phyloP scores from a whole-genome alignment of 1,140 invertebrate genomes.

The Achatina immaculata region DNA sequence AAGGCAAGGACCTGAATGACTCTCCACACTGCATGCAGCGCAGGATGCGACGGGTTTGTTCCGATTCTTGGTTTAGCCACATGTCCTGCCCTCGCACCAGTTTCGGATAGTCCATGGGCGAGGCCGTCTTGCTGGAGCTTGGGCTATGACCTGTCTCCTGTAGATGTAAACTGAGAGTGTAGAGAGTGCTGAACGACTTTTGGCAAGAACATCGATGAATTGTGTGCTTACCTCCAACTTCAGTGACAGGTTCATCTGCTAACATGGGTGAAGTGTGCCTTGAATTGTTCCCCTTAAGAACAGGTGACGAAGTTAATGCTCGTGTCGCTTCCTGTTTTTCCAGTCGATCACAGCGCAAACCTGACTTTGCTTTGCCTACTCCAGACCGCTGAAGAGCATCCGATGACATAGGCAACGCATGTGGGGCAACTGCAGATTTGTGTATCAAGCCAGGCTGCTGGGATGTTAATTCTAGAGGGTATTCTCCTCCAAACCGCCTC shows the following conservation, averaged over 20 bases:
- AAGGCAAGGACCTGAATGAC: constrained; percentile 92
- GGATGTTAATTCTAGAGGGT: constrained; percentile 49
- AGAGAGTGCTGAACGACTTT: constrained; percentile 60
- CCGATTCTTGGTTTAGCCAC: constrained; percentile 97
- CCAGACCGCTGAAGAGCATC: background rate
- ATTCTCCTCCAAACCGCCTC: constrained; percentile 62
- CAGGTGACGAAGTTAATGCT: background rate
- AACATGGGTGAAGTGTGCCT: constrained; percentile 18
- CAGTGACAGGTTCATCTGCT: constrained; percentile 6
- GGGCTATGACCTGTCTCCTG: constrained; percentile 67
- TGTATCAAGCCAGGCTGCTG: constrained; percentile 42
- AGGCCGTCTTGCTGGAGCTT: constrained; percentile 53
- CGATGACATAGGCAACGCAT: background rate
- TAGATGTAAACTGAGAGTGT: constrained; percentile 65
- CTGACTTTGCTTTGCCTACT: background rate
- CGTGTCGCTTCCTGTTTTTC: constrained; percentile 10
- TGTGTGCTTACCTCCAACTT: constrained; percentile 51
- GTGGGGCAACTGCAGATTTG: background rate
- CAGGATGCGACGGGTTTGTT: constrained; percentile 96
- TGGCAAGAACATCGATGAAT: constrained; percentile 65
- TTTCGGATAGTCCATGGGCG: constrained; percentile 75
- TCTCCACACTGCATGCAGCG: constrained; percentile 99
- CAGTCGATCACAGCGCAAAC: background rate
- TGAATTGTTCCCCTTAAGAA: background rate
- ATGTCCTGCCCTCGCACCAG: constrained; percentile 97